Conservation (phyloP, 2,797 vertebrate genomes). For the Alca torda region DNA sequence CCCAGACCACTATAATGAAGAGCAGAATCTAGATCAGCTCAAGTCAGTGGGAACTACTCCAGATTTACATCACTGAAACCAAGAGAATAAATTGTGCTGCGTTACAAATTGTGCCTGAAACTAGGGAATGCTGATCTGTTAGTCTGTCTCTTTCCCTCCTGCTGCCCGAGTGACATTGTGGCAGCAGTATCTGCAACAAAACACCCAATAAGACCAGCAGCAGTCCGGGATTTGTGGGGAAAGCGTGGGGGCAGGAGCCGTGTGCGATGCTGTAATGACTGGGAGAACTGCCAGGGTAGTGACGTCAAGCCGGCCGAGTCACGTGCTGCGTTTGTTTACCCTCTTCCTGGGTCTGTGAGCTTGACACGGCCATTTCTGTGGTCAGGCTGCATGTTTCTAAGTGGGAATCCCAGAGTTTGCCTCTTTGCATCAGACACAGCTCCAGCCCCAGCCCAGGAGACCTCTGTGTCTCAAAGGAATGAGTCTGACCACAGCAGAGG, state of each 20-base stretch:
- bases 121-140: not conserved
- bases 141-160: not conserved
- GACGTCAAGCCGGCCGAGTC: not conserved
- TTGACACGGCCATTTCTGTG: slow-evolving; percentile 45
- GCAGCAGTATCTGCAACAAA: not conserved
- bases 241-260: slow-evolving; percentile 10
- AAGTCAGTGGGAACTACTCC: not conserved
- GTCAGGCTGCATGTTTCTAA: not conserved
- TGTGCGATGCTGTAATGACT: slow-evolving; percentile 21
- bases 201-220: not conserved
- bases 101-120: not conserved
- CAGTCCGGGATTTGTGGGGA: not conserved
- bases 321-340: slow-evolving; percentile 64
- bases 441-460: not conserved
- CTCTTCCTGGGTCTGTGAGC: not conserved
- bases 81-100: not conserved
- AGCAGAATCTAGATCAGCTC: not conserved
- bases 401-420: slow-evolving; percentile 34
- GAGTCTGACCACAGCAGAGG: slow-evolving; percentile 4
- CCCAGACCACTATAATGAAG: fast-evolving
- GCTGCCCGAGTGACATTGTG: not conserved
- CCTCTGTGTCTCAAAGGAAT: not conserved
- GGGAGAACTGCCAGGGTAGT: slow-evolving; percentile 33
- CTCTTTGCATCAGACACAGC: not conserved
- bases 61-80: not conserved